A percentile compares a stretch with the other conserved stretches of the same genome.
These are phyloP conservation scores for Rhingia campestris DNA, from an alignment of 2,888 invertebrate species.

Conservation along the genomic window DNA sequence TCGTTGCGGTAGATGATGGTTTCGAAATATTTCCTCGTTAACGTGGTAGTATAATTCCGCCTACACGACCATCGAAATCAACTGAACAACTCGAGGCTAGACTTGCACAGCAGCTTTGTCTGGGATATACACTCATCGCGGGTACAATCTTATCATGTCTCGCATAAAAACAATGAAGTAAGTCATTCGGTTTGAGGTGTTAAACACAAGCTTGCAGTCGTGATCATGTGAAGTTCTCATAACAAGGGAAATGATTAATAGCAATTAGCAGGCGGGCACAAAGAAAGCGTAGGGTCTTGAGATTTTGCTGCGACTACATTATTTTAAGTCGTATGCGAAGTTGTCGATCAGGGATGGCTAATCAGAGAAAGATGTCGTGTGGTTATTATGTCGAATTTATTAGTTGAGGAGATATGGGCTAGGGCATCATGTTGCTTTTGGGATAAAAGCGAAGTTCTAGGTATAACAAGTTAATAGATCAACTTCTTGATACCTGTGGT, in stretches of 20 bases:
- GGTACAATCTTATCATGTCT: conserved; percentile 30
- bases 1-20: conserved; percentile 20
- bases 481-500: too few relatives aligned
- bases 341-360: too few relatives aligned
- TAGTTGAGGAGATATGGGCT: too few relatives aligned
- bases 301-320: not conserved
- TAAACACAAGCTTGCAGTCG: conserved; percentile 19
- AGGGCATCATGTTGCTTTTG: too few relatives aligned
- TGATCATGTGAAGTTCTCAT: conserved; percentile 40
- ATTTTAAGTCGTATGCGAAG: not conserved
- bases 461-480: too few relatives aligned
- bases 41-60: conserved; percentile 36
- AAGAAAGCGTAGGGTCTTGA: conserved; percentile 4
- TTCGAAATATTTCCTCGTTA: conserved; percentile 43
- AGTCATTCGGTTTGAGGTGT: conserved; percentile 25
- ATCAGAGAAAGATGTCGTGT: too few relatives aligned
- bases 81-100: conserved; percentile 16
- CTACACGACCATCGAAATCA: conserved; percentile 20
- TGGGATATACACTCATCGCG: conserved; percentile 1
- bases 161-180: conserved; percentile 20
- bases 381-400: too few relatives aligned
- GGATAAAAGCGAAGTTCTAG: too few relatives aligned
- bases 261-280: conserved; percentile 27
- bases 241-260: conserved; percentile 28
- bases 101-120: too few relatives aligned